phyloP scores from a whole-genome alignment of 2,113 vertebrate species.

The Atrichornis clamosus region DNA sequence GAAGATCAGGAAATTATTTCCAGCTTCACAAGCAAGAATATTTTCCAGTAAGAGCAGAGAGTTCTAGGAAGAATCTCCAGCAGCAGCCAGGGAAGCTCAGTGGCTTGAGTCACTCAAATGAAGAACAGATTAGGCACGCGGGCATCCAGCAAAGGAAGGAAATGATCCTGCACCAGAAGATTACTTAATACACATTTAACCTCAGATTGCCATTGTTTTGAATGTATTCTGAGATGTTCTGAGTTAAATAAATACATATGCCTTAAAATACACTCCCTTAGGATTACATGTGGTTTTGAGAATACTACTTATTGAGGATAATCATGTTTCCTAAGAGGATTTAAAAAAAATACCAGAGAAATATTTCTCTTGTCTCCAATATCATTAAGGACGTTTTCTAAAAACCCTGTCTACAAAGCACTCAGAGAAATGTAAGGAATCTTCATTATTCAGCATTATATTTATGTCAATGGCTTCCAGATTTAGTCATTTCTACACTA shows the following conservation, averaged over 20 bases:
- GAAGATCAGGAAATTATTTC: constrained; percentile 26
- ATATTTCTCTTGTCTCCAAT: not conserved
- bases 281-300: constrained; percentile 21
- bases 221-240: not conserved
- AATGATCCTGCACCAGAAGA: constrained; percentile 32
- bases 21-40: not conserved
- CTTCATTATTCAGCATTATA: constrained; percentile 42
- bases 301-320: not conserved
- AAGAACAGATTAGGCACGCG: constrained; percentile 10
- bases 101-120: constrained; percentile 19
- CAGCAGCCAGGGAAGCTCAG: constrained; percentile 41
- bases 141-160: constrained; percentile 43
- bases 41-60: constrained; percentile 40
- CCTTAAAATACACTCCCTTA: constrained; percentile 19
- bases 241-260: constrained; percentile 12
- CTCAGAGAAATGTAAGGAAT: constrained; percentile 14
- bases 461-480: constrained; percentile 9
- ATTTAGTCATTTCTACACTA: constrained; percentile 14
- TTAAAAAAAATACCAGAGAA: not conserved
- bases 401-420: not conserved
- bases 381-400: not conserved
- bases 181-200: constrained; percentile 14
- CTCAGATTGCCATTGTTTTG: constrained; percentile 31
- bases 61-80: constrained; percentile 37
- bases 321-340: constrained; percentile 11